Evolutionary conservation across 2,888 invertebrate species (phyloP).

Genomic region (Tubulanus polymorphus): DNA sequence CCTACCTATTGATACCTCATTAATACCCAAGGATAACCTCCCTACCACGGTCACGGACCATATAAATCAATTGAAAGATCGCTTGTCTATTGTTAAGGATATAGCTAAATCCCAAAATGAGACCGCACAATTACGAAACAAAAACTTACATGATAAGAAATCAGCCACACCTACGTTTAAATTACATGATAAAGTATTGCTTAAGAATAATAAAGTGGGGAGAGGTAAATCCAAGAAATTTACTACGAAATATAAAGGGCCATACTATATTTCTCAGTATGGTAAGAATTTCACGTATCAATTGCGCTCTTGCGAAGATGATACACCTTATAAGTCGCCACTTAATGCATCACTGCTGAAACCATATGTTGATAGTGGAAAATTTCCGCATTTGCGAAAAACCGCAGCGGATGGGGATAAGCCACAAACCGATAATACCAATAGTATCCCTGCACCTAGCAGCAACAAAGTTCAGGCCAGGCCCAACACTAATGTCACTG

Average conservation of each 20-base stretch:
- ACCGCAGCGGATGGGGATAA: no score
- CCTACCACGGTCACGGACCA: constrained; percentile 16
- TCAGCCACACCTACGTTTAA: constrained; percentile 8
- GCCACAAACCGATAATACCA: no score
- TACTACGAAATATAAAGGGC: constrained; percentile 12
- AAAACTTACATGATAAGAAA: constrained; percentile 12
- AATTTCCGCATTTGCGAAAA: no score
- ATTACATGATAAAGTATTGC: constrained; percentile 13
- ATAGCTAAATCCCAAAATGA: constrained; percentile 14
- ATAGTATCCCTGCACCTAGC: no score
- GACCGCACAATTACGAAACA: constrained; percentile 14
- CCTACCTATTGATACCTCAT: constrained; percentile 16
- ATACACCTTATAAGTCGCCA: constrained; percentile 8
- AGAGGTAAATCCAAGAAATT: constrained; percentile 7
- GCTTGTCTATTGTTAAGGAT: not conserved
- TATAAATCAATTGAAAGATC: constrained; percentile 8
- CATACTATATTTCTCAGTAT: constrained; percentile 13
- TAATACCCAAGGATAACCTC: constrained; percentile 16
- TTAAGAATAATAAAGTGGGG: constrained; percentile 9
- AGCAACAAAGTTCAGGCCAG: no score
- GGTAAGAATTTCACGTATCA: constrained; percentile 5
- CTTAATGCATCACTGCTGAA: constrained; percentile 15
- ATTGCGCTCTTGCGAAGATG: constrained; percentile 8
- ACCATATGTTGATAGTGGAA: not conserved
- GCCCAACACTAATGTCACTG: no score